These are phyloP conservation scores for Tribolium madens DNA, from an alignment of 1,140 invertebrate species.

Conservation along the genomic window DNA sequence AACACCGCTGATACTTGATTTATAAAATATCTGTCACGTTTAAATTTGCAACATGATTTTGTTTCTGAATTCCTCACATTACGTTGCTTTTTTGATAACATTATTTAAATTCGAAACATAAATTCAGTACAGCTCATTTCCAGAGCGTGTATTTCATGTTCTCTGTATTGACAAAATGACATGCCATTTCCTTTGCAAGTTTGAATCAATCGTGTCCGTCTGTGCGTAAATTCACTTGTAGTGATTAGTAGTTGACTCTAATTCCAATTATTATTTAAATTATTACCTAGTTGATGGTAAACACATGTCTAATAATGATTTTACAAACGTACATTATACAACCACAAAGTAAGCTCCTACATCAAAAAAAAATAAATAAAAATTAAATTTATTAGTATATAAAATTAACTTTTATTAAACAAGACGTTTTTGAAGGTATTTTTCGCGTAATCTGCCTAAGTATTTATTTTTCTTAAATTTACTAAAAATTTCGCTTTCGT, in stretches of 20 bases:
- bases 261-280: constrained; percentile 15
- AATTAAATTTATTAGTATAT: neutral
- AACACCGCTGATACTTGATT: neutral
- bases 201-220: constrained; percentile 22
- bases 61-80: neutral
- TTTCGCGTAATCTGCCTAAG: too few relatives aligned
- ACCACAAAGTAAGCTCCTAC: neutral
- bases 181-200: constrained; percentile 37
- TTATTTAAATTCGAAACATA: constrained; percentile 27
- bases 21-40: neutral
- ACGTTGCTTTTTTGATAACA: neutral
- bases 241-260: neutral
- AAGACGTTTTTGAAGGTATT: too few relatives aligned
- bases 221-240: constrained; percentile 40
- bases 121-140: constrained; percentile 36
- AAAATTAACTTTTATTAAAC: too few relatives aligned
- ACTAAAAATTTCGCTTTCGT: too few relatives aligned
- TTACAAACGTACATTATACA: neutral
- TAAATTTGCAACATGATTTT: neutral
- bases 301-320: neutral
- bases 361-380: neutral
- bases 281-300: neutral
- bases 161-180: constrained; percentile 40
- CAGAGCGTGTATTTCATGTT: constrained; percentile 41
- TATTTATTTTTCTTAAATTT: too few relatives aligned